These are phyloP conservation scores for Parambassis ranga DNA, from an alignment of 2,797 vertebrate species.

Conservation along the genomic window DNA sequence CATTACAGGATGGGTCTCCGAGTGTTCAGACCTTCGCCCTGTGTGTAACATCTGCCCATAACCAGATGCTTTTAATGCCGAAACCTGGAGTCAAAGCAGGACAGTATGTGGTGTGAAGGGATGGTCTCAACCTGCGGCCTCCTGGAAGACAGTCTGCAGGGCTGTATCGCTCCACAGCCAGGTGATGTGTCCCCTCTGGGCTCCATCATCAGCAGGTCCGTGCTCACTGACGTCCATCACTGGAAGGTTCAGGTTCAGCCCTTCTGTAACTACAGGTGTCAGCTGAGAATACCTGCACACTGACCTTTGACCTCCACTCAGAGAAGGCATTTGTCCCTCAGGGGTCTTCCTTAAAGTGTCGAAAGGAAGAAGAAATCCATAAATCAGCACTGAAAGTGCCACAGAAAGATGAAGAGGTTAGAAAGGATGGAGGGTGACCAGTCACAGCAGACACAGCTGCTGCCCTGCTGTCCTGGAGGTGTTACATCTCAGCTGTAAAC, in stretches of 20 bases:
- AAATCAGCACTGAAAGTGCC: not conserved
- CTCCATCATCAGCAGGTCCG: too few species aligned
- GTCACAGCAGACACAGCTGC: constrained; percentile 25
- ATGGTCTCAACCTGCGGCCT: too few species aligned
- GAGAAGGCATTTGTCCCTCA: not conserved
- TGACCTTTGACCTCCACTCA: constrained; percentile 2
- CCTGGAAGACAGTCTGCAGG: too few species aligned
- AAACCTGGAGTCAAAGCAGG: too few species aligned
- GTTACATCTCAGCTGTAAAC: constrained; percentile 54
- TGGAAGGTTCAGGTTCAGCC: not conserved
- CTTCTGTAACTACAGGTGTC: not conserved
- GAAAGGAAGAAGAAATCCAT: not conserved
- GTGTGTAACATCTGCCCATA: too few species aligned
- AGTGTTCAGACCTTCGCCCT: too few species aligned
- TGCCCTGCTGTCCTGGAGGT: constrained; percentile 34
- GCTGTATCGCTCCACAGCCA: too few species aligned
- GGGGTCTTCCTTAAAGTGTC: not conserved
- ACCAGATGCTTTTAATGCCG: too few species aligned
- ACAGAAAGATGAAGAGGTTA: not conserved
- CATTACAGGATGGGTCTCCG: too few species aligned
- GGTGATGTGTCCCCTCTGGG: too few species aligned
- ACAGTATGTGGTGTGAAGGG: too few species aligned
- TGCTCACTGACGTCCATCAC: too few species aligned
- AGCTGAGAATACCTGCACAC: not conserved
- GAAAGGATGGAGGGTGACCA: not conserved